Conservation (phyloP, 2,113 vertebrate genomes). For the Sphaerodactylus townsendi region DNA sequence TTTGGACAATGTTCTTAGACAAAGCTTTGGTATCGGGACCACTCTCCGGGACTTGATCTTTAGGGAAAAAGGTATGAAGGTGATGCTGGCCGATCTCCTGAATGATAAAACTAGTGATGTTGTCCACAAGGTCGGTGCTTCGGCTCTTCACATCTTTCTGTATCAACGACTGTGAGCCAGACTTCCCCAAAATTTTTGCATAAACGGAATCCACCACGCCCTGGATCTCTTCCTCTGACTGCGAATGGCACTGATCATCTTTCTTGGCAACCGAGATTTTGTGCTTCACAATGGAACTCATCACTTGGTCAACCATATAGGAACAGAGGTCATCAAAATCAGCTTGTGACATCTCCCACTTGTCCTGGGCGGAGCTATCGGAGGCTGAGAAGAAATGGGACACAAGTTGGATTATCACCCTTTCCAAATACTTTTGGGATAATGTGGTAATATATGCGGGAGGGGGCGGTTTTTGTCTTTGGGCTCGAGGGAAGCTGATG, state of each 20-base stretch:
- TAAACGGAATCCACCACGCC: constrained; percentile 7
- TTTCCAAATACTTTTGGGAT: constrained; percentile 24
- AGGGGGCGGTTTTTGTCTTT: neutral
- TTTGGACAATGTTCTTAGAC: constrained; percentile 26
- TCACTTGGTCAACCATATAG: constrained; percentile 6
- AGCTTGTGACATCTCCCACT: neutral
- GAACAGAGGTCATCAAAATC: constrained; percentile 5
- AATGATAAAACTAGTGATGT: constrained; percentile 25
- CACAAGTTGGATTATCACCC: neutral
- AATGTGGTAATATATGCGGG: neutral
- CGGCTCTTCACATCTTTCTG: neutral
- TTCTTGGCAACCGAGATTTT: constrained; percentile 28
- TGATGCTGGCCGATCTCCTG: constrained; percentile 11
- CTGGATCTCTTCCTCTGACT: constrained; percentile 19
- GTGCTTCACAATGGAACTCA: constrained; percentile 22
- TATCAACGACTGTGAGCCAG: neutral
- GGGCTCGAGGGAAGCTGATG: neutral
- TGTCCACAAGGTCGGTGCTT: neutral
- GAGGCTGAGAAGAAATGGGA: neutral
- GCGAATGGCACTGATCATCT: neutral
- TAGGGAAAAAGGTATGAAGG: constrained; percentile 4
- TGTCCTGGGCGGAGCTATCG: neutral
- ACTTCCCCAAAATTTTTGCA: neutral
- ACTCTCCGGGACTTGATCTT: neutral
- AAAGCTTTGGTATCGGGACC: neutral